These are phyloP conservation scores for Tiaroga cobitis DNA, from an alignment of 2,797 vertebrate species.

Conservation along the genomic window DNA sequence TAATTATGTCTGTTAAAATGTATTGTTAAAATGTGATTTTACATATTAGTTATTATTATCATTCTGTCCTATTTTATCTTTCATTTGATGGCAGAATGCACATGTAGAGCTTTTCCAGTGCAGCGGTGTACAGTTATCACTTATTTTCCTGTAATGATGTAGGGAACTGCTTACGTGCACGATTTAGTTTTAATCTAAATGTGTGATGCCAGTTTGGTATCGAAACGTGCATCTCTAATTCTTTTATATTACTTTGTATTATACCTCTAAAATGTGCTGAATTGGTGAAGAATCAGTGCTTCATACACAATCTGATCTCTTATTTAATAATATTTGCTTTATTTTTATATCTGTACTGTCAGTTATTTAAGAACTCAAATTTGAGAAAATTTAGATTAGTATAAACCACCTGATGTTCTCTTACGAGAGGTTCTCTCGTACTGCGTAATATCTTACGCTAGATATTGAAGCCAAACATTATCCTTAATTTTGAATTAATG, in stretches of 20 bases:
- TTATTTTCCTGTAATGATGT: slow-evolving; percentile 5
- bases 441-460: too few species aligned
- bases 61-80: not conserved
- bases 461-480: too few species aligned
- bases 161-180: not conserved
- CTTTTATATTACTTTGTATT: not conserved
- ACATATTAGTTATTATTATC: not conserved
- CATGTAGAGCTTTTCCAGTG: not conserved
- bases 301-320: not conserved
- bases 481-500: too few species aligned
- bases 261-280: not conserved
- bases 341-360: not conserved
- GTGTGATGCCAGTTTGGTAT: not conserved
- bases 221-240: not conserved
- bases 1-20: not conserved
- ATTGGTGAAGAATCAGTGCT: too few species aligned
- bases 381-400: not conserved
- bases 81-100: not conserved
- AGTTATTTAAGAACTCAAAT: not conserved
- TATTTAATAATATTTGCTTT: not conserved
- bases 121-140: not conserved
- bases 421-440: too few species aligned
- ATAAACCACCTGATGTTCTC: not conserved
- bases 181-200: too few species aligned
- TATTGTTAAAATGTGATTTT: not conserved